Evolutionary conservation across 2,113 vertebrate species (phyloP).

Genomic region (Rhynchopsitta pachyrhyncha): DNA sequence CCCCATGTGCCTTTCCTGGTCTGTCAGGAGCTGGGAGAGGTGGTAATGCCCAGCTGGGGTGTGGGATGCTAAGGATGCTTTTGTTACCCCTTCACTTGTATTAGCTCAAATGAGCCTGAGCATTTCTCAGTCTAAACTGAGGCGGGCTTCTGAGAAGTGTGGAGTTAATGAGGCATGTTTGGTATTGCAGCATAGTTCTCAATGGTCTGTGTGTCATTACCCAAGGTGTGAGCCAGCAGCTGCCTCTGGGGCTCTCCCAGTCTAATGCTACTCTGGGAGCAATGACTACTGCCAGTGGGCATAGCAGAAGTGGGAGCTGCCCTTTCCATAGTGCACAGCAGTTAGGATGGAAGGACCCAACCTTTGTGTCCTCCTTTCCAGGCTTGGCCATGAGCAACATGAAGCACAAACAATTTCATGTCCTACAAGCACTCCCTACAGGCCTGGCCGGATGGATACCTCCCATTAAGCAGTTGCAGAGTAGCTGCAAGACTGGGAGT

Average conservation of each 20-base stretch:
- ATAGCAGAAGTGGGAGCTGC: not conserved
- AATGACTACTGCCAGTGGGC: not conserved
- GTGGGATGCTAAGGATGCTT: not conserved
- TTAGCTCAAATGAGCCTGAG: not conserved
- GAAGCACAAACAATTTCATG: not conserved
- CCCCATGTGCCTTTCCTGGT: not conserved
- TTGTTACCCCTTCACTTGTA: not conserved
- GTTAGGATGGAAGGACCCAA: not conserved
- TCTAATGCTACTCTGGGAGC: not conserved
- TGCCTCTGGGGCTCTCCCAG: not conserved
- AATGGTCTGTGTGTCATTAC: not conserved
- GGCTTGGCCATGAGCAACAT: not conserved
- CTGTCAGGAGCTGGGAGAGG: not conserved
- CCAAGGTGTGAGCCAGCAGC: not conserved
- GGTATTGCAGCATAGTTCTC: not conserved
- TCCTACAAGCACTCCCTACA: not conserved
- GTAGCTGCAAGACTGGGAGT: not conserved
- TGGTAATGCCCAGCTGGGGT: not conserved
- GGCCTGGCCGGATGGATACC: not conserved
- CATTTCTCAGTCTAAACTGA: not conserved
- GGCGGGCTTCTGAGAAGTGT: not conserved
- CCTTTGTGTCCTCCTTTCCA: not conserved
- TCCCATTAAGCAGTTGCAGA: not conserved
- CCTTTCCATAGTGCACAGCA: not conserved
- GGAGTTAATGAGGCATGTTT: not conserved